Base-by-base conservation (phyloP, 1,140 invertebrate genomes). In the Phymorhynchus buccinoides region DNA sequence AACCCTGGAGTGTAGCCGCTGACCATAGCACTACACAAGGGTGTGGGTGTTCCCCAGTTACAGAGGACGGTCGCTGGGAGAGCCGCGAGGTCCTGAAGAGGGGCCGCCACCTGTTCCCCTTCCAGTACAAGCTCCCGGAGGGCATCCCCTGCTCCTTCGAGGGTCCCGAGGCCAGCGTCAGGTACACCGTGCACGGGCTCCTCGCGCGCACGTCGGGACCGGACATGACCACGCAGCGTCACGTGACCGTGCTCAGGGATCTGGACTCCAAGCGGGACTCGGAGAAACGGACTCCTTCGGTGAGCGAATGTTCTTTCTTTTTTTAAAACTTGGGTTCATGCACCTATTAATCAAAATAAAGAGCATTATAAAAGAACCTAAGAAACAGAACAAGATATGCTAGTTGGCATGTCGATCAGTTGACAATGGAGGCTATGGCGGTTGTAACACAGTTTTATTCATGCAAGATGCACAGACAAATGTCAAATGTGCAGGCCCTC, bases 121-220 rank as follows among this genome's bases (percentile, higher is more conserved):
- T 92, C 81, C 91, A 91, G 84, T 92, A 92, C 83, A 89, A 90
- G 82, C 87, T 92, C 22, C 91, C 91, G 18, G 89, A 91, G 44
- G 89, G 89, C 41, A 89, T 92, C 30, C 91, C 91, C 3, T 92
- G 91, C 86, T 92, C 91, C 3, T 91, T 92, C 86, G 90, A 92
- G 82, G 90, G 90, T 3, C 90, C 90, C 6, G 90, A 92, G 80
- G 90, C 89, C 14, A 89, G 88, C 80, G 90, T 92, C 12, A 86
- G 90, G 1, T 92, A 92, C 79, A 89, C 87, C 14, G 89, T 92
- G 16, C 90, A 91, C 68, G 91, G 91, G 22, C 89, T 91, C n/a
- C 88, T 91, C n/a, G 88, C 89, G 44, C 86, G 91, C 48, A 89
- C 89, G 62, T 88, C 90, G 32, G 90, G 90, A 41, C 87, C 91